Base-by-base conservation (phyloP, 64 coral and sea anemone genomes). In the Platygyra sinensis region DNA sequence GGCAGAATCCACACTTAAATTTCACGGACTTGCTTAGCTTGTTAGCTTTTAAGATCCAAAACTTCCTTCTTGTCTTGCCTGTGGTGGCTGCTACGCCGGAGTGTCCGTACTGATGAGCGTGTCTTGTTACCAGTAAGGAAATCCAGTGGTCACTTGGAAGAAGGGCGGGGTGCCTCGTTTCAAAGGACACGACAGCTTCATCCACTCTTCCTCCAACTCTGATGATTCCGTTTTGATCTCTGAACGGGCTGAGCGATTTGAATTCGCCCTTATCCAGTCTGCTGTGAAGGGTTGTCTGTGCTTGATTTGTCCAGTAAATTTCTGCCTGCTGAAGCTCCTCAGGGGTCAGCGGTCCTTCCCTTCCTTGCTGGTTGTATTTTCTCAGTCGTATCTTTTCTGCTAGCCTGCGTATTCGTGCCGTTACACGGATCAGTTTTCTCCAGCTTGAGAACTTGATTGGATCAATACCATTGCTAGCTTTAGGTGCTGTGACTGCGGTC, bases 121-220 rank as follows among this genome's bases (percentile, higher is more conserved):
- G 87, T 0, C 32, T n/a, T 16, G 87, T 89, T 50, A 89, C 67
- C 25, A 89, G 15, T 5, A 69, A 25, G 16, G 36, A 69, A 36
- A 89, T 51, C 65, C 31, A 63, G 87, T 89, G 75, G 8, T 89
- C 24, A 39, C 10, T 79, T 11, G 87, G 75, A 39, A 79, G 18
- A 12, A 79, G 74, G 0, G 67, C 52, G 4, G 74, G 74, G 32
- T 89, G 87, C 25, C 60, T 89, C 11, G 13, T 42, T 22, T 89
- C 87, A 19, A 79, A 79, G 25, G 75, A 69, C 75, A 79, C 76
- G 8, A 69, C 19, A 10, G 87, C 60, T 79, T 38, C n/a, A 18
- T 79, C 87, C 5, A 71, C 57, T 71, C 67, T 51, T 25, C 92
- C 92, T 65, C 86, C 86, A 71, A 84, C 92, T 76, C 79, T 80